A percentile compares a stretch with the other conserved stretches of the same genome.
Conservation (phyloP, 1,140 invertebrate species). For the Diorhabda elongata region DNA sequence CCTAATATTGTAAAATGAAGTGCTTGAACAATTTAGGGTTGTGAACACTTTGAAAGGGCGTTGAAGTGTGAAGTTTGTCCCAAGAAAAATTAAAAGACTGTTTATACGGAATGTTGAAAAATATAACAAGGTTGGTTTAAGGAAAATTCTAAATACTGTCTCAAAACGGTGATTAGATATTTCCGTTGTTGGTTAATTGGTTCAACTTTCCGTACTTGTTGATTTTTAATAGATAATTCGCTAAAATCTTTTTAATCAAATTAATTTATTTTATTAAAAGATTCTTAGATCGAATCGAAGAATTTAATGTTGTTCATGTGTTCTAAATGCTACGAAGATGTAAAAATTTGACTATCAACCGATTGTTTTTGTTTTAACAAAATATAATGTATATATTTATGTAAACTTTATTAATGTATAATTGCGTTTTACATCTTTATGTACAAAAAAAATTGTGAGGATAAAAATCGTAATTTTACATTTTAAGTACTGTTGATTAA, state of each 20-base stretch:
- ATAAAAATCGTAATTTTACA: background rate
- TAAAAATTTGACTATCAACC: background rate
- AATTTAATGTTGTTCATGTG: conserved; percentile 21
- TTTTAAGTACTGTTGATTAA: background rate
- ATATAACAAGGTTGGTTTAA: background rate
- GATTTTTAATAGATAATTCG: conserved; percentile 5
- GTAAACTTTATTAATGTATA: background rate
- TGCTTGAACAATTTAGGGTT: conserved; percentile 15
- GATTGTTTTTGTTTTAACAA: background rate
- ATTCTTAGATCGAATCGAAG: background rate
- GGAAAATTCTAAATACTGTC: background rate
- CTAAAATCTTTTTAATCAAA: conserved; percentile 9
- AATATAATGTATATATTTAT: background rate
- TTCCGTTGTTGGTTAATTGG: background rate
- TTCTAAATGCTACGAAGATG: conserved; percentile 9
- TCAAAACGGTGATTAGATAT: background rate
- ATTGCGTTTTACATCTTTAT: background rate
- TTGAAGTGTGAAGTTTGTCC: conserved; percentile 8
- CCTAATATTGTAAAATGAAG: conserved; percentile 18
- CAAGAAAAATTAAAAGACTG: conserved; percentile 16
- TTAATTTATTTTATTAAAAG: conserved; percentile 14
- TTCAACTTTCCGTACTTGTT: background rate
- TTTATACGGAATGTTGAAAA: conserved; percentile 1
- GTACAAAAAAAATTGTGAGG: background rate
- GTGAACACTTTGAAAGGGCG: conserved; percentile 14